Conservation (phyloP, 53 echinoderm and acorn worm genomes). For the Patiria pectinifera region DNA sequence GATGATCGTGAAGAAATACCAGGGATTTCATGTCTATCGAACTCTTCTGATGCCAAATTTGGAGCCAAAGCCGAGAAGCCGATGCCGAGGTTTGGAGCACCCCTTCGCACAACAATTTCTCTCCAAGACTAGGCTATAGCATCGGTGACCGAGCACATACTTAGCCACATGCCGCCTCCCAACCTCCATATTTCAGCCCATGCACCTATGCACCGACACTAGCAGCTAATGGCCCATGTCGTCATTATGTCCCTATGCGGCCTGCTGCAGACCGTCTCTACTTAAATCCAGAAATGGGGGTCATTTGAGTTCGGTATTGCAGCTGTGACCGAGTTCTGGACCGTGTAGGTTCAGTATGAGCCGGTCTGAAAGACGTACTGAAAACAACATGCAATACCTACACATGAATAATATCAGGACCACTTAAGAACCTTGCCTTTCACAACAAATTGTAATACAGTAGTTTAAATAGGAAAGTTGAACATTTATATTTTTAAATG, state of each 20-base stretch:
- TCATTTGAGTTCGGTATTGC: slow-evolving; percentile 8
- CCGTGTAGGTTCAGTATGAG: neutral
- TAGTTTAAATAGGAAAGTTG: too few relatives aligned
- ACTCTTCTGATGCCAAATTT: too few relatives aligned
- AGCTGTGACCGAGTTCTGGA: neutral
- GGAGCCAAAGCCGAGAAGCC: too few relatives aligned
- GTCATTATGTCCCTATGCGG: neutral
- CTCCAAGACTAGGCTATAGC: too few relatives aligned
- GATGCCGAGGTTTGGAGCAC: too few relatives aligned
- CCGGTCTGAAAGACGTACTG: neutral
- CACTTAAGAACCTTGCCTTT: neutral
- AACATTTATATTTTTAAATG: too few relatives aligned
- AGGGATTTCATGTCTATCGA: too few relatives aligned
- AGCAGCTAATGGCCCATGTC: neutral
- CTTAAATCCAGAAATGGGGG: neutral
- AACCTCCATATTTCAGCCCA: neutral
- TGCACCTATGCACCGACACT: neutral
- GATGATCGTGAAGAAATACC: too few relatives aligned
- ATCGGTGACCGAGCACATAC: neutral
- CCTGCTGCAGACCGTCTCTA: neutral
- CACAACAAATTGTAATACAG: too few relatives aligned
- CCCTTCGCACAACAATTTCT: too few relatives aligned
- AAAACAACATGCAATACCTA: neutral
- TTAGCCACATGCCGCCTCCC: neutral
- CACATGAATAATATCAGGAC: neutral